These are phyloP conservation scores for Leiothrix lutea DNA, from an alignment of 2,113 vertebrate genomes.

Conservation along the genomic window DNA sequence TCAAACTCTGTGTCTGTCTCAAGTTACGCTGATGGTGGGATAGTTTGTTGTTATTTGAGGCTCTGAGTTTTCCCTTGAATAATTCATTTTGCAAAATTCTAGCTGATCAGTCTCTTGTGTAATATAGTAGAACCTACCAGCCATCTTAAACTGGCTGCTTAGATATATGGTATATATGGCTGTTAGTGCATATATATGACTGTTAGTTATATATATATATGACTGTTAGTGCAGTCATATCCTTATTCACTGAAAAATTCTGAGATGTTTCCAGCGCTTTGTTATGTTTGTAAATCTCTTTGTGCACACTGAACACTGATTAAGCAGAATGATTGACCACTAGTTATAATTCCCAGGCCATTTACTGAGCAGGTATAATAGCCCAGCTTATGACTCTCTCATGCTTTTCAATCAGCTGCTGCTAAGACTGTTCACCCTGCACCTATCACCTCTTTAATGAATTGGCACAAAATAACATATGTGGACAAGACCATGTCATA, in stretches of 20 bases:
- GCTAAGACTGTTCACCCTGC: background rate
- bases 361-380: slow-evolving; percentile 28
- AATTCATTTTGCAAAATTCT: slow-evolving; percentile 43
- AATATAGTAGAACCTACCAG: slow-evolving; percentile 54
- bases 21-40: background rate
- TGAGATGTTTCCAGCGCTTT: slow-evolving; percentile 48
- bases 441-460: slow-evolving; percentile 26
- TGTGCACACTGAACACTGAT: slow-evolving; percentile 12
- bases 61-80: slow-evolving; percentile 1
- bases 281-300: slow-evolving; percentile 52
- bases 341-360: background rate
- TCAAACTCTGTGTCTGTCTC: background rate
- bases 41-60: background rate
- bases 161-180: background rate
- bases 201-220: no score
- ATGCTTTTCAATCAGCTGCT: slow-evolving; percentile 5
- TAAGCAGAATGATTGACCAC: background rate
- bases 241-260: background rate
- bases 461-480: background rate
- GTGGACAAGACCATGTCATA: background rate
- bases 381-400: background rate
- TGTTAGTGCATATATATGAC: no score
- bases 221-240: slow-evolving; percentile 16
- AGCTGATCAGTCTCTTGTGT: slow-evolving; percentile 18
- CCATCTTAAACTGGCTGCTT: slow-evolving; percentile 26